Evolutionary conservation across 92 coral and sea anemone genomes (phyloP).

Genomic region (Heteractis magnifica): DNA sequence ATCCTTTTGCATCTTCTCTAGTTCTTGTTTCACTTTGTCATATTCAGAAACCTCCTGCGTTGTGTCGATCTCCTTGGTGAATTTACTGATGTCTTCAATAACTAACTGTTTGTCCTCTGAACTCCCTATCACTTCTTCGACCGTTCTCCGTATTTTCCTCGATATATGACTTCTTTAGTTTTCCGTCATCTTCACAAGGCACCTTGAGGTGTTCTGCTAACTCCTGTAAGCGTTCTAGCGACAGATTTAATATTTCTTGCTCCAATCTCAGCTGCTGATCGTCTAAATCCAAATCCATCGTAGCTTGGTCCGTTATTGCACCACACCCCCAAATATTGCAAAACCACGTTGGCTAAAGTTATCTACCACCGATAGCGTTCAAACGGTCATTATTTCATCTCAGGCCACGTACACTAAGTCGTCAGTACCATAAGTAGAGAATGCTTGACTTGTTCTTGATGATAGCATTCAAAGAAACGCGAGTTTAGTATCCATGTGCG

Average conservation of each 20-base stretch:
- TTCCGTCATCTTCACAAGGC: neutral
- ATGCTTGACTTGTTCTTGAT: neutral
- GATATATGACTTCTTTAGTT: neutral
- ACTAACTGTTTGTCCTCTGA: slow-evolving; percentile 5
- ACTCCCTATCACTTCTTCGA: neutral
- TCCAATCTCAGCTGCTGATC: neutral
- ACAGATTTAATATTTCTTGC: neutral
- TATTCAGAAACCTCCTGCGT: neutral
- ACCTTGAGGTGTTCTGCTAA: neutral
- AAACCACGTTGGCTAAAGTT: slow-evolving; percentile 6
- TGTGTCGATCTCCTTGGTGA: neutral
- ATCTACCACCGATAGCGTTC: neutral
- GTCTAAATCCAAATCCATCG: slow-evolving; percentile 10
- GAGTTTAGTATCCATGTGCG: neutral
- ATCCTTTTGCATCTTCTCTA: neutral
- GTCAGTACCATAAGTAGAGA: neutral
- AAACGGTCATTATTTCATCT: neutral
- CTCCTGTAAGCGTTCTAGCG: neutral
- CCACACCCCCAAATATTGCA: slow-evolving; percentile 3
- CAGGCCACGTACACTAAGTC: slow-evolving; percentile 2
- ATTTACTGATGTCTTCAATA: neutral
- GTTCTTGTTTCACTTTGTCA: neutral
- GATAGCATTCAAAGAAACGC: neutral
- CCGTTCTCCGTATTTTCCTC: neutral
- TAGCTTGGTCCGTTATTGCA: neutral